Conservation (phyloP, 2,797 vertebrate species). For the Falco biarmicus region DNA sequence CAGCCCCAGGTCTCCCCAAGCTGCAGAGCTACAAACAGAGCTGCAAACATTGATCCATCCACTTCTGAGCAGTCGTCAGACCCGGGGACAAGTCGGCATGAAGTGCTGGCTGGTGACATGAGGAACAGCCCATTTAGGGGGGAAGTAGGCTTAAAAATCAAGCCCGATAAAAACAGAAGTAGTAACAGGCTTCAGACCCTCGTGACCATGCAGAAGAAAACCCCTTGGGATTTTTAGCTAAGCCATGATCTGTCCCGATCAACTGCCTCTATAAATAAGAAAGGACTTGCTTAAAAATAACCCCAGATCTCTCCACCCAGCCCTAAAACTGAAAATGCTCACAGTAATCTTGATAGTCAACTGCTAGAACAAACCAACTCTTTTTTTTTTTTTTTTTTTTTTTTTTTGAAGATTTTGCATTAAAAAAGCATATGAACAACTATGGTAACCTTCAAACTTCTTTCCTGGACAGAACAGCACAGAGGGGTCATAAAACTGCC, state of each 20-base stretch:
- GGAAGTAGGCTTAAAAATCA: not conserved
- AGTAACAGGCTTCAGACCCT: not conserved
- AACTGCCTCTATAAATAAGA: not conserved
- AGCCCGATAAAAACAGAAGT: not conserved
- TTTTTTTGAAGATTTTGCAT: not conserved
- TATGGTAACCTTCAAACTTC: not conserved
- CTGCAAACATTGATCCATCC: too few species aligned
- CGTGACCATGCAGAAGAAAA: not conserved
- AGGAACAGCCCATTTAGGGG: not conserved
- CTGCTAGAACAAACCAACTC: not conserved
- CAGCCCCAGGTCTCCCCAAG: fast-evolving
- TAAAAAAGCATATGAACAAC: not conserved
- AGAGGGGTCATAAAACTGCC: not conserved
- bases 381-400: not conserved
- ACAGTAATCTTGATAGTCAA: fast-evolving
- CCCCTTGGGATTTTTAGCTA: not conserved
- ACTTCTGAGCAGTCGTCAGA: not conserved
- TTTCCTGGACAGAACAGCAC: not conserved
- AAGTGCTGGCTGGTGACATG: not conserved
- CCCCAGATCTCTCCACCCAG: not conserved
- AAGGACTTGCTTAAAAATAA: not conserved
- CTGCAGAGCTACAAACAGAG: not conserved
- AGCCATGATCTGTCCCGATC: not conserved
- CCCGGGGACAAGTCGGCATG: not conserved
- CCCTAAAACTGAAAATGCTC: not conserved